phyloP scores from a whole-genome alignment of 2,888 invertebrate species.

The Chirona hameri region DNA sequence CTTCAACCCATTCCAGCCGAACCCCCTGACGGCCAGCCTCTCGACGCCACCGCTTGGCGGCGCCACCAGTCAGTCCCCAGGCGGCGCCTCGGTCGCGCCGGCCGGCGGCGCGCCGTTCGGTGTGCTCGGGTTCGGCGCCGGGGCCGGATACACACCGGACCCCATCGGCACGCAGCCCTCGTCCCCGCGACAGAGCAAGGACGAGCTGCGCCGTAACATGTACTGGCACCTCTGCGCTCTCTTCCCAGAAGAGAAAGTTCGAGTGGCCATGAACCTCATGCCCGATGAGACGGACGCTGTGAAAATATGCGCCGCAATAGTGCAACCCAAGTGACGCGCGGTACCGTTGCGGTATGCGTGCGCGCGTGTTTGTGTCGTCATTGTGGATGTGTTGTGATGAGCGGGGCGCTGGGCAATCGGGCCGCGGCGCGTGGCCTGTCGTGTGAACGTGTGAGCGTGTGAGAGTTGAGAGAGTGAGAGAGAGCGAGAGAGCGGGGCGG shows the following conservation, averaged over 20 bases:
- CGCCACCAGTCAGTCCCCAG: constrained; percentile 1
- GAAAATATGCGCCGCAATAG: constrained; percentile 79
- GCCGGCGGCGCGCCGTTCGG: constrained; percentile 25
- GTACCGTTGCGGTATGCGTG: background rate
- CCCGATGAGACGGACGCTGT: constrained; percentile 87
- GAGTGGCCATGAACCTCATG: constrained; percentile 77
- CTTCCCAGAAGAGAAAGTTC: constrained; percentile 87
- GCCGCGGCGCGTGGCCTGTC: background rate
- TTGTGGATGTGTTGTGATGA: background rate
- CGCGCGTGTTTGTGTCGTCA: background rate
- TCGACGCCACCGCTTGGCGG: constrained; percentile 22
- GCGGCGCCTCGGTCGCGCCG: constrained; percentile 26
- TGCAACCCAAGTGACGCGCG: constrained; percentile 44
- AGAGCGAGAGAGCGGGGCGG: background rate
- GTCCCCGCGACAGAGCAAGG: constrained; percentile 40
- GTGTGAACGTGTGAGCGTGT: background rate
- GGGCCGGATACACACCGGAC: constrained; percentile 25
- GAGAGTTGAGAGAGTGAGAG: background rate
- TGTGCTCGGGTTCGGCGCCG: constrained; percentile 1
- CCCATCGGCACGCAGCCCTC: constrained; percentile 23
- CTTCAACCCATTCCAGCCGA: constrained; percentile 30
- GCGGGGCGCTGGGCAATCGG: background rate
- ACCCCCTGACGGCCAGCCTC: constrained; percentile 13
- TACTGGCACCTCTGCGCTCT: constrained; percentile 86
- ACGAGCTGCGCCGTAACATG: constrained; percentile 69